Base-by-base conservation (phyloP, 1,140 invertebrate species). In the Ectropis grisescens region DNA sequence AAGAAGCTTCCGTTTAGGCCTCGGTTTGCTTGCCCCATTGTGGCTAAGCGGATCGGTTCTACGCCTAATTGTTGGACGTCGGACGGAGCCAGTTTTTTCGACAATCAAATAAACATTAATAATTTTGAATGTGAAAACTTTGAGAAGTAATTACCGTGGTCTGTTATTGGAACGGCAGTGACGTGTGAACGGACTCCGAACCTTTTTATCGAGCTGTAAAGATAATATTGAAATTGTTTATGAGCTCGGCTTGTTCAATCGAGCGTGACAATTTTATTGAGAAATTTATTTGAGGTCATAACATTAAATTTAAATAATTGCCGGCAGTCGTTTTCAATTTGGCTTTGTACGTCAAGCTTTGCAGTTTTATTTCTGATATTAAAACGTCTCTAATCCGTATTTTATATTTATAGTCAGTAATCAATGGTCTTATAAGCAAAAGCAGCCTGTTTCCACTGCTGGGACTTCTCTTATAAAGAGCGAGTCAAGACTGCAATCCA, bases 31-130 rank as follows among this genome's bases (percentile, higher is more conserved):
- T 62, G 51, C 28, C 25, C 42, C 32, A 60, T 62, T 62, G 53
- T 50, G 38, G 28, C 27, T 57, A 53, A 57, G 45, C 50, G 49
- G 50, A 61, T 58, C 58, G 52, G 29, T 54, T 45, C 42, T 29
- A 31, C 37, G 49, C 46, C 59, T 69, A 65, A 67, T 70, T 65
- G 57, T 58, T n/a, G 32, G 27, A 37, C 32, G 43, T 39, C 41
- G 36, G 34, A 38, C 41, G 34, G 38, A 41, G 39, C 27, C 37
- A 26, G 34, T 47, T 55, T 51, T 59, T 55, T 37, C 47, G 37
- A 54, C 58, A 46, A 64, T 64, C 51, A 66, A 64, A 69, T 69
- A 69, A 69, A 69, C 59, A 69, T 69, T 55, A 58, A 54, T 60
- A 45, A 34, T n/a, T 54, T 51, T 26, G 35, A 46, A 33, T 29